phyloP scores from a whole-genome alignment of 2,113 vertebrate species.

The Urocolius indicus region DNA sequence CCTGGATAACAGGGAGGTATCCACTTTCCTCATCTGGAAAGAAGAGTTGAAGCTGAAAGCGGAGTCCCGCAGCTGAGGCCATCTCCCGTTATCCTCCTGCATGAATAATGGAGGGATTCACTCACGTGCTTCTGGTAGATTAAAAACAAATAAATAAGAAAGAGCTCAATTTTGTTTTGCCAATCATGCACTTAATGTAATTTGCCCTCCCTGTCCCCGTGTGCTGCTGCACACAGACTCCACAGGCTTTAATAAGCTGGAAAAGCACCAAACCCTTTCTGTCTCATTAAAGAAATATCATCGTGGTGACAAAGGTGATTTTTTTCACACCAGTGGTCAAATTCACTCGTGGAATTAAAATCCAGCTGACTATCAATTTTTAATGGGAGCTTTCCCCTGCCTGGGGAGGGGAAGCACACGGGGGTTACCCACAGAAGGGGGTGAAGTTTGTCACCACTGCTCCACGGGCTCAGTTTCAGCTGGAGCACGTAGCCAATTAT shows the following conservation, averaged over 20 bases:
- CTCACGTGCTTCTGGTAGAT: neutral
- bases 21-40: neutral
- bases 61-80: neutral
- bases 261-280: neutral
- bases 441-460: accelerated
- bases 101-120: constrained; percentile 28
- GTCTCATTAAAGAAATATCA: constrained; percentile 43
- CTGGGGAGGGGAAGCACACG: neutral
- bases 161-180: neutral
- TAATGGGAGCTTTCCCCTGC: neutral
- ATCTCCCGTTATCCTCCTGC: neutral
- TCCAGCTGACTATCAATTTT: neutral
- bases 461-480: accelerated
- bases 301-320: neutral
- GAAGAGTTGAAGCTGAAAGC: constrained; percentile 1
- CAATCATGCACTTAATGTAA: neutral
- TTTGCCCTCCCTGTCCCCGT: neutral
- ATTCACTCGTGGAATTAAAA: neutral
- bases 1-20: neutral
- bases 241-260: constrained; percentile 8
- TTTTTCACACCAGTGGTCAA: neutral
- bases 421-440: neutral
- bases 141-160: constrained; percentile 30
- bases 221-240: neutral
- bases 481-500: neutral